Evolutionary conservation across 2,888 invertebrate genomes (phyloP), one percentile per base, ranked within the genome.

Genomic region (Epirrita christyi): DNA sequence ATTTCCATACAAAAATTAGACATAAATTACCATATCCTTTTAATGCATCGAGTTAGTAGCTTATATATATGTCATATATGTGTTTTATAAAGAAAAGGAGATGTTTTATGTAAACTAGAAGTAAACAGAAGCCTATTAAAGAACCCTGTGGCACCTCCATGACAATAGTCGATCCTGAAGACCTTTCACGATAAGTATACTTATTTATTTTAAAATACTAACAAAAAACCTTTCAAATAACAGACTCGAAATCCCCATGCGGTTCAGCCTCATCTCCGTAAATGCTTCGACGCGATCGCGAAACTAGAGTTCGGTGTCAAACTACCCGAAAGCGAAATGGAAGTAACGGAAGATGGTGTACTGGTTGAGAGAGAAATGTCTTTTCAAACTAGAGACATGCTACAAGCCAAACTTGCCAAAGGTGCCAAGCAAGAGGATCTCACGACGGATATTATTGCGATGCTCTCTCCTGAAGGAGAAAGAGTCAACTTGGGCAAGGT

Each of bases 401-500:
- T 92, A 32, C 92, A 92, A 61, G 92, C 90, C 0, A 83, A 80
- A 41, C 72, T 91, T 3, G 87, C 88, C 0, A 85, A 84, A 60
- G 79, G 80, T 0, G 88, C 88, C 1, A 82, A 77, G 42, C 81
- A 83, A 0, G 89, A 92, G 27, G 90, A 94, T 28, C 76, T 95
- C 10, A 97, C 96, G 0, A 97, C 96, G 9, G 97, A 98, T 75
- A 98, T 98, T 29, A 80, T 96, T 14, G 97, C 97, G 0, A 98
- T 98, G 96, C 92, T 97, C 2, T 98, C 98, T 9, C 97, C 98
- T 0, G 98, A 98, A 86, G 95, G 95, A 13, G 98, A 98, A 78
- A 94, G 95, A 62, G 94, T 98, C 4, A 92, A 93, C 42, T 93
- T 98, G 8, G 95, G 95, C 46, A 97, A 95, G 92, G 95, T 94